A percentile compares a stretch with the other conserved stretches of the same genome.
Conservation (phyloP, 2,797 vertebrate species). For the Eutrigla gurnardus region DNA sequence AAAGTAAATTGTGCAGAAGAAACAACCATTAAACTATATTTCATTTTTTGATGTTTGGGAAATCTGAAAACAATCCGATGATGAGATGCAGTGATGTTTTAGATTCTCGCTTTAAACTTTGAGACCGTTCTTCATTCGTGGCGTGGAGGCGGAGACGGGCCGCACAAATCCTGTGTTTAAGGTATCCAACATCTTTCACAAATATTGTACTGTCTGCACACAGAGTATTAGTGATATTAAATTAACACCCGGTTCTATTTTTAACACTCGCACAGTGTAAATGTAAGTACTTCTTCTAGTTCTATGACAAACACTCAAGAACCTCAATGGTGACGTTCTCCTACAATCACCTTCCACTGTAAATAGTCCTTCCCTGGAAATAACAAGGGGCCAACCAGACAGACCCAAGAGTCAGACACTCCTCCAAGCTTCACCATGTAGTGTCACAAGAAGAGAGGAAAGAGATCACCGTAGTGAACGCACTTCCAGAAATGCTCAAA, state of each 20-base stretch:
- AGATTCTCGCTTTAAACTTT: slow-evolving; percentile 23
- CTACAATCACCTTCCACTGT: slow-evolving; percentile 15
- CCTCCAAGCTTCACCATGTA: neutral
- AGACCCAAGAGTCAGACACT: neutral
- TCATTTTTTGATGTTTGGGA: slow-evolving; percentile 37
- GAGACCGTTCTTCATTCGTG: slow-evolving; percentile 14
- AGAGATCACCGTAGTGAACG: too few species aligned
- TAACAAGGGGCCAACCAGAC: neutral
- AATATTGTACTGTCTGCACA: neutral
- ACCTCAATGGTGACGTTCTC: neutral
- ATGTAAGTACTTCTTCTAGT: neutral
- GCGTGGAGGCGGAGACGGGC: neutral
- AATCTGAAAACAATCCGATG: slow-evolving; percentile 30
- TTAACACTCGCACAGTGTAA: neutral
- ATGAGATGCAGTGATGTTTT: slow-evolving; percentile 40
- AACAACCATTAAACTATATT: slow-evolving; percentile 36
- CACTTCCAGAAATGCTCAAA: neutral
- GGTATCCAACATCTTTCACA: slow-evolving; percentile 12
- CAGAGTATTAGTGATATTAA: slow-evolving; percentile 3
- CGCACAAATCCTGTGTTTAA: neutral
- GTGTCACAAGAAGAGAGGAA: neutral
- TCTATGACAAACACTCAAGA: neutral
- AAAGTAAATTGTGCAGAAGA: slow-evolving; percentile 52
- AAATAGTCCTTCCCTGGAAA: slow-evolving; percentile 1
- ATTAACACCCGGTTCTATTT: slow-evolving; percentile 2